Evolutionary conservation across 2,888 invertebrate genomes (phyloP).

Genomic region (Chrysotoxum bicinctum): DNA sequence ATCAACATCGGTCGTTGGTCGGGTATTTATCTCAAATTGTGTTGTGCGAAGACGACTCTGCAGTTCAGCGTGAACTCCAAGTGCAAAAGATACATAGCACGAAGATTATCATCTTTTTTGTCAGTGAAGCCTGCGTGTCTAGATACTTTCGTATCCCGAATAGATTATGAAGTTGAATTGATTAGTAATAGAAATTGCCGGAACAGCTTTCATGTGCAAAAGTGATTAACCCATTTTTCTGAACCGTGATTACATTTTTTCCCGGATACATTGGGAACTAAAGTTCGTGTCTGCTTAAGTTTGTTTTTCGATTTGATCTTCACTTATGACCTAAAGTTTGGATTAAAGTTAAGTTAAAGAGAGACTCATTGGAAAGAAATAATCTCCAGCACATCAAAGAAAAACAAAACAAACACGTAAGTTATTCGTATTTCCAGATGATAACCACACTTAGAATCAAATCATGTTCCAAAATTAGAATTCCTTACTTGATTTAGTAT

Average conservation of each 20-base stretch:
- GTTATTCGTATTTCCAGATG: not conserved
- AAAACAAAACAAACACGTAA: constrained; percentile 39
- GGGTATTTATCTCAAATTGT: constrained; percentile 18
- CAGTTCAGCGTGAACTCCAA: constrained; percentile 26
- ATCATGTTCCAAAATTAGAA: not conserved
- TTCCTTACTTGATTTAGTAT: not conserved
- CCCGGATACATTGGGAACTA: not conserved
- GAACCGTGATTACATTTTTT: constrained; percentile 21
- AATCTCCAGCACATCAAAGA: not conserved
- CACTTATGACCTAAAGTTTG: constrained; percentile 44
- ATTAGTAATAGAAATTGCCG: constrained; percentile 48
- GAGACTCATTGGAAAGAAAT: constrained; percentile 13
- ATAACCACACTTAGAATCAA: constrained; percentile 22
- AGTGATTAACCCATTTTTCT: constrained; percentile 67
- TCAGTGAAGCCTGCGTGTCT: constrained; percentile 6
- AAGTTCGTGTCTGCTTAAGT: not conserved
- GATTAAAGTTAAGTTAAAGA: constrained; percentile 27
- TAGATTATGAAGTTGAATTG: constrained; percentile 62
- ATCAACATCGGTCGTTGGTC: constrained; percentile 62
- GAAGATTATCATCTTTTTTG: constrained; percentile 25
- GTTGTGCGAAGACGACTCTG: not conserved
- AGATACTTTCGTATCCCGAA: constrained; percentile 5
- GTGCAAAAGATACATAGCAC: constrained; percentile 28
- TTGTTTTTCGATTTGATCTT: not conserved
- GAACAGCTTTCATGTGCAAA: constrained; percentile 43